Conservation (phyloP, 2,888 invertebrate genomes). For the Dugesia japonica region DNA sequence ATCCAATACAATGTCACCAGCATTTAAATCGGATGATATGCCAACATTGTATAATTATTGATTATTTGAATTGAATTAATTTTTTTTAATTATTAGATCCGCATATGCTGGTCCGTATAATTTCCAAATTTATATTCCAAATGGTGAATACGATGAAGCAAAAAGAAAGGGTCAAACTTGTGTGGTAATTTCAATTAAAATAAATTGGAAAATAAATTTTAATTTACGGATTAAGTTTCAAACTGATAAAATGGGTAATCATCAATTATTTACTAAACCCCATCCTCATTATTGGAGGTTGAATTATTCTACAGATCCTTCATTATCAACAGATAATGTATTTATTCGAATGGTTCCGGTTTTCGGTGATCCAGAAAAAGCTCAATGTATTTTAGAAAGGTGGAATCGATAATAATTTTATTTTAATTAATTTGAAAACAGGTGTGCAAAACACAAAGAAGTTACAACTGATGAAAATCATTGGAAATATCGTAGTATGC, state of each 20-base stretch:
- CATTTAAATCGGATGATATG: constrained; percentile 3
- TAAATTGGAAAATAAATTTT: too few relatives aligned
- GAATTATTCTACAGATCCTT: constrained; percentile 3
- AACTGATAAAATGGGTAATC: constrained; percentile 6
- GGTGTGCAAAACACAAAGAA: constrained; percentile 28
- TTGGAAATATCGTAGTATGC: constrained; percentile 17
- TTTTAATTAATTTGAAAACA: neutral
- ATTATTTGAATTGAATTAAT: neutral
- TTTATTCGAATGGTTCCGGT: constrained; percentile 28
- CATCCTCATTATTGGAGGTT: constrained; percentile 12
- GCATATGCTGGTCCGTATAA: neutral
- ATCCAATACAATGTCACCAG: neutral
- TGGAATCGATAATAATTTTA: neutral
- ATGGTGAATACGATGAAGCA: neutral
- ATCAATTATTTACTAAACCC: neutral
- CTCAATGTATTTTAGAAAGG: constrained; percentile 25
- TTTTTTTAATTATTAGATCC: too few relatives aligned
- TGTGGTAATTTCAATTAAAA: too few relatives aligned
- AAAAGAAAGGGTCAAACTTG: neutral
- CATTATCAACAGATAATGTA: neutral
- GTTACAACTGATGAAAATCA: constrained; percentile 17
- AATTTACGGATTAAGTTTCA: too few relatives aligned
- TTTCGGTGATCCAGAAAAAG: constrained; percentile 26
- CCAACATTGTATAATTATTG: neutral
- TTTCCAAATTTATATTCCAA: neutral